These are phyloP conservation scores for Scolopax mira DNA, from an alignment of 2,113 vertebrate species.

Conservation along the genomic window DNA sequence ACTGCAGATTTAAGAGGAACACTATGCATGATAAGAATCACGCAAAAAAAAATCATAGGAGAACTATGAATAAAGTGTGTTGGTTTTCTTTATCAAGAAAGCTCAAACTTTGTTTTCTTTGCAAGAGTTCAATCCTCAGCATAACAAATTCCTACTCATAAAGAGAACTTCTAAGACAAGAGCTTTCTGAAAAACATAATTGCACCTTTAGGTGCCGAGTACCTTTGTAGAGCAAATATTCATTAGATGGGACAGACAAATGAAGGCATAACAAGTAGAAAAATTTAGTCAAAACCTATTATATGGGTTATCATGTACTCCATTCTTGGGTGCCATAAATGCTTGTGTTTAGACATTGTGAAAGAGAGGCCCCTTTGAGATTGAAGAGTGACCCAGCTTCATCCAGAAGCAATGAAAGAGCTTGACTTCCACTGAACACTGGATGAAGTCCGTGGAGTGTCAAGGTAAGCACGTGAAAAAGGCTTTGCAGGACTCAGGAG, in stretches of 20 bases:
- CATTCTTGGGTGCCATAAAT: background rate
- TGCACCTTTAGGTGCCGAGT: background rate
- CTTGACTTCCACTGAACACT: background rate
- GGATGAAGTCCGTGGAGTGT: background rate
- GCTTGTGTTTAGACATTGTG: background rate
- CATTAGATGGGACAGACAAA: background rate
- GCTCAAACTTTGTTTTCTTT: background rate
- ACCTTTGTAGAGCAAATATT: background rate
- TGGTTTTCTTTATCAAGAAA: background rate
- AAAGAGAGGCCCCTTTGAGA: background rate
- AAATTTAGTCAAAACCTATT: background rate
- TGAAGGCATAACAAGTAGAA: background rate
- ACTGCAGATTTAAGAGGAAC: background rate
- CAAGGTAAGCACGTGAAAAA: background rate
- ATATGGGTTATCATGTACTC: background rate
- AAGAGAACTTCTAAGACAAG: background rate
- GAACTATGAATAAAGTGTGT: background rate
- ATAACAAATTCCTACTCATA: background rate
- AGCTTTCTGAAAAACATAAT: background rate
- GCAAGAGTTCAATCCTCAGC: background rate
- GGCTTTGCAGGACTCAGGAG: background rate
- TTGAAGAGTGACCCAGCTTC: background rate
- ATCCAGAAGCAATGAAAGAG: background rate
- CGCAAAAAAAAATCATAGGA: background rate
- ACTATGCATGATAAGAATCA: background rate